These are phyloP conservation scores for Sphinx pinastri DNA, from an alignment of 2,888 invertebrate genomes.

Conservation along the genomic window DNA sequence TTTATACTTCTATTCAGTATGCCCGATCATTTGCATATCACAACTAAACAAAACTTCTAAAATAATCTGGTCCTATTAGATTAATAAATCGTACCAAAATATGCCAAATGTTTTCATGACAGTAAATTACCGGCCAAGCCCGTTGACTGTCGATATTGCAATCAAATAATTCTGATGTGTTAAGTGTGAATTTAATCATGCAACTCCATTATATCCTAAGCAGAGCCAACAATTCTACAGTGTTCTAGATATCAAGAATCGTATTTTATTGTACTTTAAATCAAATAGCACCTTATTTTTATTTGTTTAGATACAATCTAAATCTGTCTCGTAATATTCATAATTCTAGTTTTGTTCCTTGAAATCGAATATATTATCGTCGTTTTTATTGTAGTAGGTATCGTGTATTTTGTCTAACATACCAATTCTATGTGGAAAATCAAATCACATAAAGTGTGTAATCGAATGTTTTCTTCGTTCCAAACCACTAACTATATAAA, in stretches of 20 bases:
- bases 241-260: neutral
- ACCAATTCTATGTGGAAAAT: neutral
- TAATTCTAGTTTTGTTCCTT: neutral
- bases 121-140: neutral
- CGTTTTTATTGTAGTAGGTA: too few relatives aligned
- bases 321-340: slow-evolving; percentile 5
- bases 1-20: too few relatives aligned
- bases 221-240: neutral
- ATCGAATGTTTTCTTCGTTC: neutral
- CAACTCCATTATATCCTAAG: slow-evolving; percentile 7
- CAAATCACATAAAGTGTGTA: neutral
- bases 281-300: neutral
- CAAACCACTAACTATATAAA: too few relatives aligned
- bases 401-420: neutral
- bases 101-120: slow-evolving; percentile 1
- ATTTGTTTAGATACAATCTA: neutral
- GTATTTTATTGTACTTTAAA: neutral
- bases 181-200: slow-evolving; percentile 10
- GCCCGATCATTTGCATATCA: too few relatives aligned
- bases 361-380: too few relatives aligned
- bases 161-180: neutral
- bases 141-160: slow-evolving; percentile 8
- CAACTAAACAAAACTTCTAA: too few relatives aligned
- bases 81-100: slow-evolving; percentile 9
- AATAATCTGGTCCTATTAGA: neutral